Evolutionary conservation across 2,888 invertebrate genomes (phyloP).

Genomic region (Stratiomys singularior): DNA sequence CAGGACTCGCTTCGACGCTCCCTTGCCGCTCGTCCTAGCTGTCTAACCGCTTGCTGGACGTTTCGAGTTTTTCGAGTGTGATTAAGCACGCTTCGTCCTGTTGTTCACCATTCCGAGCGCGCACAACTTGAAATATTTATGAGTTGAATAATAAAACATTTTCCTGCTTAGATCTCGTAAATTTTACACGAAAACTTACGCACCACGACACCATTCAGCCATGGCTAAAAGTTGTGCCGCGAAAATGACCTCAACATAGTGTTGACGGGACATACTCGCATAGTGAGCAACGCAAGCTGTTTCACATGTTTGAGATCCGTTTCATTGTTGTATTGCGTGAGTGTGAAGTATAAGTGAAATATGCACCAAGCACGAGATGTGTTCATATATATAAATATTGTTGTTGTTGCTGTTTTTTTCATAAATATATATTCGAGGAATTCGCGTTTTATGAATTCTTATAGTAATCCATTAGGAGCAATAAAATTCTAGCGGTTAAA

Average conservation of each 20-base stretch:
- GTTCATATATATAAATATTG: too few species aligned
- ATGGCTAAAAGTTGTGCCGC: not conserved
- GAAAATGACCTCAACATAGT: not conserved
- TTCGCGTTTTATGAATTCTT: constrained; percentile 1
- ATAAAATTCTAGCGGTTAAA: not conserved
- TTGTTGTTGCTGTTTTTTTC: too few species aligned
- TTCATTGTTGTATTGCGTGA: constrained; percentile 2
- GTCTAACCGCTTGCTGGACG: not conserved
- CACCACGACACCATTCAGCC: not conserved
- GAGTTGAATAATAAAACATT: constrained; percentile 45
- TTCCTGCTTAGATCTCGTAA: constrained; percentile 31
- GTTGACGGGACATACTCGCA: not conserved
- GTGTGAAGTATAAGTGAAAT: not conserved
- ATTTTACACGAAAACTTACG: constrained; percentile 37
- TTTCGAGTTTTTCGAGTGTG: not conserved
- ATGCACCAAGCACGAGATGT: not conserved
- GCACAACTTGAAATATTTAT: constrained; percentile 33
- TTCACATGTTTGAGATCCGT: not conserved
- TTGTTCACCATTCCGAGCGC: constrained; percentile 9
- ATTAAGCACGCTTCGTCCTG: constrained; percentile 6
- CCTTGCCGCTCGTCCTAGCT: not conserved
- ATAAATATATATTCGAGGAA: not conserved
- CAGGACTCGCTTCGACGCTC: not conserved
- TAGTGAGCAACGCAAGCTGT: not conserved
- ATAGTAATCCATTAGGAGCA: not conserved